Evolutionary conservation across 2,888 invertebrate species (phyloP).

Genomic region (Thyatira batis): DNA sequence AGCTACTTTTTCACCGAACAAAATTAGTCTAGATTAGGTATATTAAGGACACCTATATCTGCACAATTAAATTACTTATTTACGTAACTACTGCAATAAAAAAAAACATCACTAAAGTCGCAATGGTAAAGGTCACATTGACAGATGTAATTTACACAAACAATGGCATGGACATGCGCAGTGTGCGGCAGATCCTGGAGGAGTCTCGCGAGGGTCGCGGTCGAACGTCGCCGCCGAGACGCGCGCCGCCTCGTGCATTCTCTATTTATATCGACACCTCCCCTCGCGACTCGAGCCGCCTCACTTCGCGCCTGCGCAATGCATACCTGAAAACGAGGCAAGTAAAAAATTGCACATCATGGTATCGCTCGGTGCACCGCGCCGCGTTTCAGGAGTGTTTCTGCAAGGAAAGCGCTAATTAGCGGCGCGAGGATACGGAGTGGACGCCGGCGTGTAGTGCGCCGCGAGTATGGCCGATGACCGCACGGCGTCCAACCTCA

Average conservation of each 20-base stretch:
- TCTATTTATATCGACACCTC: constrained; percentile 76
- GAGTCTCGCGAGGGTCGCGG: constrained; percentile 19
- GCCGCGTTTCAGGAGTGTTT: constrained; percentile 31
- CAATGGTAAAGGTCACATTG: constrained; percentile 46
- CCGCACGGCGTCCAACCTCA: constrained; percentile 43
- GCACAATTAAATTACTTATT: neutral
- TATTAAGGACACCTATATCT: too few relatives aligned
- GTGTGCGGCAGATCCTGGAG: constrained; percentile 8
- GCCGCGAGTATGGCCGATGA: constrained; percentile 66
- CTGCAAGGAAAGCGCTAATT: constrained; percentile 41
- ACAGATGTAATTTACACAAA: constrained; percentile 63
- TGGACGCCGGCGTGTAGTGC: constrained; percentile 42
- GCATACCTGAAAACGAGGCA: constrained; percentile 59
- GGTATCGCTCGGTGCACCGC: constrained; percentile 50
- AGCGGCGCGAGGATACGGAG: constrained; percentile 25
- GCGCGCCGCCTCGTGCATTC: constrained; percentile 46
- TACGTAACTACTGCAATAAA: neutral
- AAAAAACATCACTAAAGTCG: neutral
- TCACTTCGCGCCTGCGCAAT: constrained; percentile 66
- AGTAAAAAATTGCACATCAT: constrained; percentile 78
- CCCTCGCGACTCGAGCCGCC: constrained; percentile 40
- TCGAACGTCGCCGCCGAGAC: constrained; percentile 33
- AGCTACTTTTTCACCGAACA: too few relatives aligned
- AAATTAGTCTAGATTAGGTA: too few relatives aligned
- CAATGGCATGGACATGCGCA: constrained; percentile 63